phyloP scores from a whole-genome alignment of 2,888 invertebrate species.

The Adelphocoris suturalis region DNA sequence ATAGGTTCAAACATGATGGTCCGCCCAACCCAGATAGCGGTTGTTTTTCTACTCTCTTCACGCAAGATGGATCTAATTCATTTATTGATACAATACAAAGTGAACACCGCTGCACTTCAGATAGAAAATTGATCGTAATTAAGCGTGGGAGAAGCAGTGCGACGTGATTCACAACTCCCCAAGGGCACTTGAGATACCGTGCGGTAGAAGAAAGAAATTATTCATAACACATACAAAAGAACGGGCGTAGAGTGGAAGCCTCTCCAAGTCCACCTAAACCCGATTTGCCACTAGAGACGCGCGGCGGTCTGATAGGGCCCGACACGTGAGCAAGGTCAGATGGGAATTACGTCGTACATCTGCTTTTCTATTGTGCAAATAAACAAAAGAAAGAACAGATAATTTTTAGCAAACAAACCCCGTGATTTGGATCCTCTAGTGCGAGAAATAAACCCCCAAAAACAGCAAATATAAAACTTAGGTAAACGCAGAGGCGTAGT shows the following conservation, averaged over 20 bases:
- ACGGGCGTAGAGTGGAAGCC: not conserved
- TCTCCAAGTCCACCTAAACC: slow-evolving; percentile 24
- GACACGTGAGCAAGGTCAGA: slow-evolving; percentile 8
- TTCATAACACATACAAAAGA: slow-evolving; percentile 21
- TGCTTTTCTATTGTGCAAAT: slow-evolving; percentile 7
- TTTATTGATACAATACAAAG: not conserved
- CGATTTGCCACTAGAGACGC: slow-evolving; percentile 10
- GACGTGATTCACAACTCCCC: slow-evolving; percentile 23
- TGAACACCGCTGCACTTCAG: not conserved
- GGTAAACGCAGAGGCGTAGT: no score
- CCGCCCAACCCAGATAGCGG: no score
- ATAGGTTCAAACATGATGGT: no score
- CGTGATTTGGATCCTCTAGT: not conserved
- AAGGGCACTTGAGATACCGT: slow-evolving; percentile 12
- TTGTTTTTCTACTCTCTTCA: not conserved
- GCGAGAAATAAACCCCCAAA: no score
- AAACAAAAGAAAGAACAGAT: not conserved
- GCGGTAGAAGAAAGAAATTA: slow-evolving; percentile 14
- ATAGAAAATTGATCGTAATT: not conserved
- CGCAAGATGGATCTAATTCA: not conserved
- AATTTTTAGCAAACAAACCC: not conserved
- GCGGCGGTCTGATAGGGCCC: not conserved
- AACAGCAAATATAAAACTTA: no score
- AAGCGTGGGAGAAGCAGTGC: slow-evolving; percentile 1
- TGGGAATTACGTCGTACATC: slow-evolving; percentile 19